phyloP scores from a whole-genome alignment of 2,797 vertebrate species.

The Pangasius djambal region DNA sequence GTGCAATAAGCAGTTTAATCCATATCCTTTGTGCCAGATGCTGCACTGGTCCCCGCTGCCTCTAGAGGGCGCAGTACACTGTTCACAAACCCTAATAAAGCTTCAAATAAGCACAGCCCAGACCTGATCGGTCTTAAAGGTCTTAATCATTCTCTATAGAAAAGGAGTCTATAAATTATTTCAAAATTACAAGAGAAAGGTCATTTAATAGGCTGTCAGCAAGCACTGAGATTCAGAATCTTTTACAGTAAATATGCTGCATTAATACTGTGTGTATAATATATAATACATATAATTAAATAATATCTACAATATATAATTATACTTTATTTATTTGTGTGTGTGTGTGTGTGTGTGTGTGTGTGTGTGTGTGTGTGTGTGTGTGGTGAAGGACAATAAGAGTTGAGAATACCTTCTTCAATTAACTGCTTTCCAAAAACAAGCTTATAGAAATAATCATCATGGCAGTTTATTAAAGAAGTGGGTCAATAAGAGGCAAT shows the following conservation, averaged over 20 bases:
- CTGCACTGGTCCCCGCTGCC: neutral
- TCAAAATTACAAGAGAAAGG: neutral
- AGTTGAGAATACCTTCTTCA: neutral
- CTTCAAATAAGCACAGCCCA: neutral
- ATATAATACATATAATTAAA: no score
- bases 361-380: no score
- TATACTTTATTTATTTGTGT: no score
- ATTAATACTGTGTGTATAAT: neutral
- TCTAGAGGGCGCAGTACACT: conserved; percentile 9
- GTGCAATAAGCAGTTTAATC: neutral
- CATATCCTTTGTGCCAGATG: conserved; percentile 4
- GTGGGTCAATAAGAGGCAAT: conserved; percentile 21
- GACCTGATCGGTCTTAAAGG: neutral
- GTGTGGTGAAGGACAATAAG: neutral
- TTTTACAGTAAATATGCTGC: neutral
- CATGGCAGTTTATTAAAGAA: neutral
- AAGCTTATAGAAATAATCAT: neutral
- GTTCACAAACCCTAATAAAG: neutral
- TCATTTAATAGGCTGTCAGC: neutral
- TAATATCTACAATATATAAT: neutral
- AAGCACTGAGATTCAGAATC: neutral
- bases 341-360: no score
- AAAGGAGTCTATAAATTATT: neutral
- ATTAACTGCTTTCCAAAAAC: neutral
- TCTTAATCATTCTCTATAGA: neutral